A percentile compares a stretch with the other conserved stretches of the same genome.
These are phyloP conservation scores for Loris lydekkerianus DNA, from an alignment of 2,797 vertebrate species.

Conservation along the genomic window DNA sequence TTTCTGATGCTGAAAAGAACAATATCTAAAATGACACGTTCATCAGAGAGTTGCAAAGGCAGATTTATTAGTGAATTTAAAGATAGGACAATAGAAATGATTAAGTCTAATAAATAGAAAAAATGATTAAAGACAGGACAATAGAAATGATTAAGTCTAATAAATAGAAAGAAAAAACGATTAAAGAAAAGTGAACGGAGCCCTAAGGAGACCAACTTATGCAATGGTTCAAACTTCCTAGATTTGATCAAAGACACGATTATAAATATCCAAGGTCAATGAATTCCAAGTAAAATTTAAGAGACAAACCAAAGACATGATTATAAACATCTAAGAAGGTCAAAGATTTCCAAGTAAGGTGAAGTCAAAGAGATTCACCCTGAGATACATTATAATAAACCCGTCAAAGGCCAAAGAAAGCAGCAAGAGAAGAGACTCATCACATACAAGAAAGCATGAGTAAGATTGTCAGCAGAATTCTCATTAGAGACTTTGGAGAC, in stretches of 20 bases:
- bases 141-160: too few relatives aligned
- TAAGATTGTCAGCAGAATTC: background rate
- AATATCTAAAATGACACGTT: conserved; percentile 28
- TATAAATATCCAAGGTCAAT: conserved; percentile 1
- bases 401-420: background rate
- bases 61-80: background rate
- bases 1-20: background rate
- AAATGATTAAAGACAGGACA: background rate
- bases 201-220: too few relatives aligned
- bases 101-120: background rate
- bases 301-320: background rate
- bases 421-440: background rate
- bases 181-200: too few relatives aligned
- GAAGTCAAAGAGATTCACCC: conserved; percentile 8
- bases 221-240: background rate
- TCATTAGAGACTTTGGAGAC: background rate
- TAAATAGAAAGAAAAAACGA: too few relatives aligned
- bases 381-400: background rate
- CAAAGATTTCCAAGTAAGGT: conserved; percentile 23
- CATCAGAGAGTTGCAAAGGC: background rate
- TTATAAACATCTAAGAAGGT: background rate
- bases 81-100: background rate
- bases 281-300: background rate
- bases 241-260: background rate
- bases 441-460: background rate